Percentiles rank a stretch among this genome's conserved stretches.
phyloP scores from a whole-genome alignment of 2,797 vertebrate genomes.

The Leptodactylus fallax region DNA sequence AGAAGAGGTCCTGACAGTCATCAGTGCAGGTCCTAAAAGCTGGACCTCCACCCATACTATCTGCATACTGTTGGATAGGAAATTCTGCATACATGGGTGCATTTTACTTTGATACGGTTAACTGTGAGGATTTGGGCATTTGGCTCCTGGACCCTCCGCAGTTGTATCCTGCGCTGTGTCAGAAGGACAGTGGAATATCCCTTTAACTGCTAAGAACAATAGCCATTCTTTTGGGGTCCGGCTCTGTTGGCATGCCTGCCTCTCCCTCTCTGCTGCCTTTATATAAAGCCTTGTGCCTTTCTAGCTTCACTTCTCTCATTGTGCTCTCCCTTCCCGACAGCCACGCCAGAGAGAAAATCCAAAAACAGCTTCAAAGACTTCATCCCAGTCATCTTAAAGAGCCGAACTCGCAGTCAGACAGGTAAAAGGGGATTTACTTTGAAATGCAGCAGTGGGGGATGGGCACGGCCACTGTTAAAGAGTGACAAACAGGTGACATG shows the following conservation, averaged over 20 bases:
- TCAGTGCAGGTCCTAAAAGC: neutral
- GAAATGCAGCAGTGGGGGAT: conserved; percentile 2
- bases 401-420: conserved; percentile 81
- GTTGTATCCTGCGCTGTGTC: neutral
- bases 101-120: no score
- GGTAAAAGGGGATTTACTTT: conserved; percentile 69
- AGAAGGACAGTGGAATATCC: neutral
- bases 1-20: neutral
- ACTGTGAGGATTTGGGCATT: neutral
- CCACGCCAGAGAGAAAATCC: conserved; percentile 79
- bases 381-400: conserved; percentile 82
- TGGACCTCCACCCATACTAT: neutral
- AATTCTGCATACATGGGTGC: neutral
- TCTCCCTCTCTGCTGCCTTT: conserved; percentile 2
- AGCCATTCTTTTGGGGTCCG: neutral
- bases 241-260: neutral
- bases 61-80: no score
- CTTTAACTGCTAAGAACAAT: neutral
- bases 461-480: neutral
- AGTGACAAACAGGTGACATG: no score
- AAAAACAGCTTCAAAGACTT: conserved; percentile 84
- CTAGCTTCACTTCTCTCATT: conserved; percentile 23
- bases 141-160: neutral
- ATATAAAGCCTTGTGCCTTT: neutral
- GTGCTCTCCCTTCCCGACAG: conserved; percentile 66